Base-by-base conservation (phyloP, 92 coral and sea anemone genomes). In the Phenganax stokvisi region DNA sequence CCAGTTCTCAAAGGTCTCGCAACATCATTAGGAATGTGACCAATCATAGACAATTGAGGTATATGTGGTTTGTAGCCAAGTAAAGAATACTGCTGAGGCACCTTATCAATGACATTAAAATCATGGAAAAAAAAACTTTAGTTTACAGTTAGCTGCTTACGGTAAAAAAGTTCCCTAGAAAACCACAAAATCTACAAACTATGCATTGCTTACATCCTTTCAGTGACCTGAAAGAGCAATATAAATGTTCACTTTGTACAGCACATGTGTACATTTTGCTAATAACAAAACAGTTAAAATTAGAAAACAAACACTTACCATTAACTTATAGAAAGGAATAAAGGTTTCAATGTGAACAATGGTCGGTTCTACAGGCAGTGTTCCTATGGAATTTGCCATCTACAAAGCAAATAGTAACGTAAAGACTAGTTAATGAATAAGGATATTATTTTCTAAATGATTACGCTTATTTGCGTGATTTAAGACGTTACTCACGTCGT, bases 331-430 rank as follows among this genome's bases (percentile, higher is more conserved):
- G 74, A 80, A 94, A 30, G 98, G 97, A 16, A 94, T 87, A 74
- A 88, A 88, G 1, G 97, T 86, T 81, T 92, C 90, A 51, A 94
- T 93, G 54, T 87, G 86, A 17, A 94, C 97, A 56, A 80, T 68
- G 6, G 98, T 94, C 28, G 91, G 80, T 80, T 90, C 97, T 30
- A 92, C 97, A 12, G 85, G 75, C 55, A 94, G 62, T 9, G 87
- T 78, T 61, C 91, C 97, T 56, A 94, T 85, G 3, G 98, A 90
- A 84, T 90, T 97, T 0, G 92, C 88, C 77, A 88, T 97, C 97
- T 92, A 87, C 58, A 3, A 51, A 63, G n/a, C 64, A 1, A 52
- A 27, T 37, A 37, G 47, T 5, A 37, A 37, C 47, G 47, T 37
- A 37, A 37, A 37, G 47, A 37, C 47, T 1, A 37, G 5, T 5